Percentiles rank a stretch among this genome's conserved stretches.
phyloP scores from a whole-genome alignment of 2,888 invertebrate species.

The Drosophila yooni region DNA sequence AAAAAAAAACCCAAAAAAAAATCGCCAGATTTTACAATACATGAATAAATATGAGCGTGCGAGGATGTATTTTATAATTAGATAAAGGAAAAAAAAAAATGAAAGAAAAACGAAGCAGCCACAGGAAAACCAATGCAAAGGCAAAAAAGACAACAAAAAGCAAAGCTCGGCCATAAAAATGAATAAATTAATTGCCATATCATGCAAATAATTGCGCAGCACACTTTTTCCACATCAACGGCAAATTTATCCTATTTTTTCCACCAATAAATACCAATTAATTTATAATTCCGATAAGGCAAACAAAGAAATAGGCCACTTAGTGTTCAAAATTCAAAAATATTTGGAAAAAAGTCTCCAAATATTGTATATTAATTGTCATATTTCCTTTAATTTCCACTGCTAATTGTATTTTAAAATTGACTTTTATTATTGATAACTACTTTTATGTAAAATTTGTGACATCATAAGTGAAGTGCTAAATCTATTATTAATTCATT shows the following conservation, averaged over 20 bases:
- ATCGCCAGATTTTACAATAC: constrained; percentile 35
- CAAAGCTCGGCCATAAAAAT: constrained; percentile 49
- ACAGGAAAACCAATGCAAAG: constrained; percentile 7
- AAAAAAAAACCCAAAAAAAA: constrained; percentile 2
- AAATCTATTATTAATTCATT: constrained; percentile 7
- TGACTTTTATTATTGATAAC: not conserved
- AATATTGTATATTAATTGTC: not conserved
- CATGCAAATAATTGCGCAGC: constrained; percentile 64
- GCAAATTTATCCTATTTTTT: constrained; percentile 26
- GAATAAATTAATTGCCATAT: constrained; percentile 70
- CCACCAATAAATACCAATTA: constrained; percentile 50
- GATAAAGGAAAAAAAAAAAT: constrained; percentile 19
- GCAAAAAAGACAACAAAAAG: constrained; percentile 8
- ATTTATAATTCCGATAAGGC: constrained; percentile 22
- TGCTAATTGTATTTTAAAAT: not conserved
- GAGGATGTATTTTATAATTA: constrained; percentile 59
- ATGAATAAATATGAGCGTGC: constrained; percentile 37
- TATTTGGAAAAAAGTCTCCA: not conserved
- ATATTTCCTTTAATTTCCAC: not conserved
- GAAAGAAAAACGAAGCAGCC: constrained; percentile 12
- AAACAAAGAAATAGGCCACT: constrained; percentile 1
- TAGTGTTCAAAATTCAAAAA: not conserved
- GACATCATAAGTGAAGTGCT: not conserved
- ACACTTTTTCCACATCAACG: constrained; percentile 45
- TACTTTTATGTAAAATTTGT: not conserved